Evolutionary conservation across 2,888 invertebrate genomes (phyloP), one percentile per base, ranked within the genome.

Genomic region (Neocrepidodera transversa): DNA sequence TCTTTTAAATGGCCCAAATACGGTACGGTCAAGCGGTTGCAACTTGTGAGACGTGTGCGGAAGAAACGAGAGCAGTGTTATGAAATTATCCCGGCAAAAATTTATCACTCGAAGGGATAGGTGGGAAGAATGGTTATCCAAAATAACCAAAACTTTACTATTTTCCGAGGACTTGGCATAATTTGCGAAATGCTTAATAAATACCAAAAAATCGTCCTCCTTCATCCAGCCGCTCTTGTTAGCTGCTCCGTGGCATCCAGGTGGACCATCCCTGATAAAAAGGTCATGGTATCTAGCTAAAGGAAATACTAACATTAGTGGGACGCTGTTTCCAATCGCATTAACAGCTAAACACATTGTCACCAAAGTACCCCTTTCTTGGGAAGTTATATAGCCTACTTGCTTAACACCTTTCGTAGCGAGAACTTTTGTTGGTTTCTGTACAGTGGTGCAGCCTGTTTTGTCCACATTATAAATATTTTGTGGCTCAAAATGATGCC

Each of bases 361-460:
- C 36, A 45, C 16, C 30, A 49, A 28, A 20, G 68, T 69, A 16
- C 74, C 72, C 43, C 72, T 62, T 66, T 79, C 78, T n/a, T 68
- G 75, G 8, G 76, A 78, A 16, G 75, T 76, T 23, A 78, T 52
- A 3, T 68, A 61, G 23, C 77, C 74, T 23, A 23, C 23, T 14
- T 54, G 1, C n/a, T 42, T 42, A 10, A 57, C 30, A 49, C 57
- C 50, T 42, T 42, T 57, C 23, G 23, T 23, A 23, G 23, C 23
- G 7, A 23, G 23, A 23, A 23, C 23, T 23, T 23, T 23, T 7
- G 23, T 5, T 23, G 23, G 23, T 23, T 23, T 23, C 7, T 23
- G 23, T 23, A 7, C 23, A 23, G 23, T 5, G 23, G 23, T 5
- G 23, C 23, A 23, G 23, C 23, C 23, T 5, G 23, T 23, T 23